Base-by-base conservation (phyloP, 1,140 invertebrate species). In the Drosophila bifasciata region DNA sequence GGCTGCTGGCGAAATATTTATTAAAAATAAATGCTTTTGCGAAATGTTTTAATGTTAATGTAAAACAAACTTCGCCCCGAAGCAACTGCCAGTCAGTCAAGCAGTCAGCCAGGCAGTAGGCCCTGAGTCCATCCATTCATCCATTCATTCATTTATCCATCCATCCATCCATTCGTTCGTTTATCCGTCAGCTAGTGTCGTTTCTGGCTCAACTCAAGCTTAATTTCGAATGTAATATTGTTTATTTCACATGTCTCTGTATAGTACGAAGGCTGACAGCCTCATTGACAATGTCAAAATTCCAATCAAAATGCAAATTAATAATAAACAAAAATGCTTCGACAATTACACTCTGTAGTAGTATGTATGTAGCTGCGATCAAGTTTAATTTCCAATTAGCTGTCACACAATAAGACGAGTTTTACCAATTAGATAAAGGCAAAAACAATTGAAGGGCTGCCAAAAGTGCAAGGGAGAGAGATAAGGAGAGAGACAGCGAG, bases 241-340 rank as follows among this genome's bases (percentile, higher is more conserved):
- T 73, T 68, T 66, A 66, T 72, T 67, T 84, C 70, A 61, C 60
- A 74, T 70, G 81, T 73, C 76, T 68, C n/a, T n/a, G n/a, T n/a
- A n/a, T n/a, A n/a, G 56, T 56, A 23, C 58, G 44, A 32, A 56
- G 32, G 59, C 74, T 86, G 81, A 77, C 81, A 86, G 60, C 46
- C 25, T 28, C 52, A 62, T 74, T 86, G 81, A 80, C 81, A 80
- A 50, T 77, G 57, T 77, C 69, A 75, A 50, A 77, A 75, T 67
- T 76, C 61, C 66, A 88, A 88, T 88, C 83, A 88, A 88, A 76
- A 88, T 88, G 83, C 83, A 88, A 88, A 88, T 88, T 88, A 88
- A 88, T 88, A 81, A 88, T 83, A 88, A 88, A 88, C 83, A 88
- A 79, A 81, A 88, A 72, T 83, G 55, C 55, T 58, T 68, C 81